Conservation (phyloP, 2,797 vertebrate genomes). For the Pristis pectinata region DNA sequence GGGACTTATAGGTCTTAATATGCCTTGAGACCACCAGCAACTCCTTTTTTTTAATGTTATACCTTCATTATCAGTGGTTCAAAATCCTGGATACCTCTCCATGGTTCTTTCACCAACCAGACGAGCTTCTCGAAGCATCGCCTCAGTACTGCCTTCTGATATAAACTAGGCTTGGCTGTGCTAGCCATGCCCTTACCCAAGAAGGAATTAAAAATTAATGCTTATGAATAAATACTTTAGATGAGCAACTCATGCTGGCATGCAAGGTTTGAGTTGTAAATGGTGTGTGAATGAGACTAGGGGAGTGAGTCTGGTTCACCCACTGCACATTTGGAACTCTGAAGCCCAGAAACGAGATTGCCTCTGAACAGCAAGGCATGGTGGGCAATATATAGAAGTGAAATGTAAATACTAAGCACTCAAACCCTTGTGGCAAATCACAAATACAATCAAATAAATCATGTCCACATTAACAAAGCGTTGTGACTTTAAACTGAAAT, state of each 20-base stretch:
- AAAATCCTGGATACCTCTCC: too few relatives aligned
- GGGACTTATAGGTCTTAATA: too few relatives aligned
- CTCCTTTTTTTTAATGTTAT: too few relatives aligned
- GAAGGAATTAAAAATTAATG: background rate
- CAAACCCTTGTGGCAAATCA: background rate
- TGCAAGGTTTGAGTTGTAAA: background rate
- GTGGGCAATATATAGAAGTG: background rate
- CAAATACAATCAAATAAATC: background rate
- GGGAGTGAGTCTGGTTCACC: background rate
- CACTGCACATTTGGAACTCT: background rate
- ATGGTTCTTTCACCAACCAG: too few relatives aligned
- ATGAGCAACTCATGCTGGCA: background rate
- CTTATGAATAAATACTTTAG: background rate
- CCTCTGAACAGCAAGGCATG: background rate
- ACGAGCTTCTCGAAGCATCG: too few relatives aligned
- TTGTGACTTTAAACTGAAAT: background rate
- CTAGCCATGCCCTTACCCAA: background rate
- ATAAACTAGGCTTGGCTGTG: background rate
- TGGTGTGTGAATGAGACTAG: background rate
- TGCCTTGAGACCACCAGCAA: too few relatives aligned
- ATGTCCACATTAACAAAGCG: background rate
- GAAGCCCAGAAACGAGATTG: background rate
- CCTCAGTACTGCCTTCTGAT: background rate
- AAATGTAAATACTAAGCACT: background rate
- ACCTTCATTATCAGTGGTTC: too few relatives aligned